Base-by-base conservation (phyloP, 2,888 invertebrate species). In the Boloria euphrosyne region DNA sequence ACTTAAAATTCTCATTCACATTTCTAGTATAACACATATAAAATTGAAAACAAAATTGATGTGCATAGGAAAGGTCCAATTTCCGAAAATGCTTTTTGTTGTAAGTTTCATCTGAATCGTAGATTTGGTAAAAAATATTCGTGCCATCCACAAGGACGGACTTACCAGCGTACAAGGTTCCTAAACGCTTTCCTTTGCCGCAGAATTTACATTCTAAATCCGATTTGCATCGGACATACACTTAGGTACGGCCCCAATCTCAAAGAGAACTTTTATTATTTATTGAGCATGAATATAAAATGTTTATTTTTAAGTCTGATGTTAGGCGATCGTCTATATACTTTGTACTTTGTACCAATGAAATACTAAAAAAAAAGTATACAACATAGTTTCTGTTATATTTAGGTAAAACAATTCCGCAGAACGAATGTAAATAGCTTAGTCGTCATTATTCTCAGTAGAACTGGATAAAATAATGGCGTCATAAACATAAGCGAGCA, bases 111-210 rank as follows among this genome's bases (percentile, higher is more conserved):
- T 14, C 13, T 13, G 6, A 27, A 55, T 18, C 43, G 17, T 7
- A 55, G 18, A 27, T n/a, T 38, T 59, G 31, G 17, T 27, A 3
- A 46, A 46, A 57, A 46, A 57, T 44, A 46, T 4, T 46, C 44
- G 13, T 57, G 22, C n/a, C 22, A 46, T 58, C 58, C 27, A 49
- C 17, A 10, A 59, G 17, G 6, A 17, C 31, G 49, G 47, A 17
- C 49, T 49, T 49, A 47, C 49, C 14, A 31, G 31, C 59, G 31
- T 31, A 49, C 59, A 31, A 59, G 31, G 49, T 49, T 59, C 49
- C 59, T 49, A 59, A 59, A 59, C 47, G 59, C 49, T 49, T 47
- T 50, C 59, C 59, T 59, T 59, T 59, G 59, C 59, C 59, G 49
- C 59, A 59, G 49, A 49, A 59, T 59, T 59, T 59, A 59, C 59